These are phyloP conservation scores for Leptobrachium leishanense DNA, from an alignment of 2,113 vertebrate genomes.

Conservation along the genomic window DNA sequence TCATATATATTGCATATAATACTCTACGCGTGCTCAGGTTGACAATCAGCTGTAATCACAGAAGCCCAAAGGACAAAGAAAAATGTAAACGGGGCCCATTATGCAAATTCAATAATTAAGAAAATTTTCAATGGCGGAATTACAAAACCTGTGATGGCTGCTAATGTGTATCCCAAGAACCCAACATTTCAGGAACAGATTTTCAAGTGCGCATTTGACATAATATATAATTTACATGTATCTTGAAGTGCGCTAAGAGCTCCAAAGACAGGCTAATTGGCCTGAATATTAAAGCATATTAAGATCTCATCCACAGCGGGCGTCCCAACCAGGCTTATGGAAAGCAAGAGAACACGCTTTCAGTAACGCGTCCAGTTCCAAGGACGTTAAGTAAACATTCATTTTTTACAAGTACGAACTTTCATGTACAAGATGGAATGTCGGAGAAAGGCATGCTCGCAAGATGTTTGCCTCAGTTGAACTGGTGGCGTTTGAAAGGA, in stretches of 20 bases:
- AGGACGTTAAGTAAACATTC: slow-evolving; percentile 38
- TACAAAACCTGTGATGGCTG: not conserved
- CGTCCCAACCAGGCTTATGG: slow-evolving; percentile 13
- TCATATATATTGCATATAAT: too few relatives aligned
- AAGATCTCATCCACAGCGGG: slow-evolving; percentile 2
- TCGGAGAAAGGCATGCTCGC: slow-evolving; percentile 10
- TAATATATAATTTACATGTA: slow-evolving; percentile 35
- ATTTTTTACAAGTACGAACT: slow-evolving; percentile 4
- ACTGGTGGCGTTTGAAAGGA: slow-evolving; percentile 12
- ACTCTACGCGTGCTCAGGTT: too few relatives aligned
- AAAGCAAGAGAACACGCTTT: slow-evolving; percentile 3
- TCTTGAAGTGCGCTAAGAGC: slow-evolving; percentile 16
- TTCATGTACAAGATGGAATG: not conserved
- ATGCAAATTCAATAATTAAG: not conserved
- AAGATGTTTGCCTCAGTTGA: slow-evolving; percentile 46
- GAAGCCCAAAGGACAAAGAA: too few relatives aligned
- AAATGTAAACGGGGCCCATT: not conserved
- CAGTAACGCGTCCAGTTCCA: slow-evolving; percentile 16
- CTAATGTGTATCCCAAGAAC: slow-evolving; percentile 4
- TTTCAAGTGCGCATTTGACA: slow-evolving; percentile 21
- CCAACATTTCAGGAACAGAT: slow-evolving; percentile 16
- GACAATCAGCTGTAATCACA: too few relatives aligned
- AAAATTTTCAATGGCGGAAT: not conserved
- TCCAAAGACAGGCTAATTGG: slow-evolving; percentile 5
- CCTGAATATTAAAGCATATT: too few relatives aligned